These are phyloP conservation scores for Aporophyla nigra DNA, from an alignment of 2,888 invertebrate genomes.

Conservation along the genomic window DNA sequence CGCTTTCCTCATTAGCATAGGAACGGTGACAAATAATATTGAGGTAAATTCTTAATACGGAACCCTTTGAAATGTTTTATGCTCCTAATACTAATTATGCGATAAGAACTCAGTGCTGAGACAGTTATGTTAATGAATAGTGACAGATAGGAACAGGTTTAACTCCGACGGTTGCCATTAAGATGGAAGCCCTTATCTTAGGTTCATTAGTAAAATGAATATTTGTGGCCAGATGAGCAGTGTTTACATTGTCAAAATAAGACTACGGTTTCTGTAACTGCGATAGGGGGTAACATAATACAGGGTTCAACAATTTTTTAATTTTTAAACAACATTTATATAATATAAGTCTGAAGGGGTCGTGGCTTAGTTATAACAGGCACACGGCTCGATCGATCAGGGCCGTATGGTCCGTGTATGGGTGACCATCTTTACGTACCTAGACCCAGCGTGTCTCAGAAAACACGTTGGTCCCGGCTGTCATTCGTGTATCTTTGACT, in stretches of 20 bases:
- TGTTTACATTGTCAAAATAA: constrained; percentile 27
- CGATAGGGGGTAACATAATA: too few relatives aligned
- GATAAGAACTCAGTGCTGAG: constrained; percentile 67
- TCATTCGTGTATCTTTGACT: too few relatives aligned
- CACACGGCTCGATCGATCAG: too few relatives aligned
- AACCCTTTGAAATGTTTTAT: constrained; percentile 47
- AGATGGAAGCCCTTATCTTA: constrained; percentile 60
- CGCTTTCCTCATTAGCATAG: constrained; percentile 58
- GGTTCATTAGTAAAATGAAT: constrained; percentile 63
- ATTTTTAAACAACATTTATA: background rate
- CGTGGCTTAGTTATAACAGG: too few relatives aligned
- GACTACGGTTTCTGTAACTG: background rate
- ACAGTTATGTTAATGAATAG: constrained; percentile 72
- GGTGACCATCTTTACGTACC: too few relatives aligned
- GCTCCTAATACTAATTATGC: constrained; percentile 64
- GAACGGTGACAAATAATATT: constrained; percentile 48
- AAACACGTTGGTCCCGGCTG: too few relatives aligned
- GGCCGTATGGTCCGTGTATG: too few relatives aligned
- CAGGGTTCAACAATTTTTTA: background rate
- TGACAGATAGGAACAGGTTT: constrained; percentile 58
- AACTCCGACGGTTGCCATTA: constrained; percentile 53
- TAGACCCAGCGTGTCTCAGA: too few relatives aligned
- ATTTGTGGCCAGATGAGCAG: constrained; percentile 37
- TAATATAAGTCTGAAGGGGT: background rate
- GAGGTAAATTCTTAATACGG: constrained; percentile 41